phyloP scores from a whole-genome alignment of 2,888 invertebrate genomes.

The Abrostola tripartita region DNA sequence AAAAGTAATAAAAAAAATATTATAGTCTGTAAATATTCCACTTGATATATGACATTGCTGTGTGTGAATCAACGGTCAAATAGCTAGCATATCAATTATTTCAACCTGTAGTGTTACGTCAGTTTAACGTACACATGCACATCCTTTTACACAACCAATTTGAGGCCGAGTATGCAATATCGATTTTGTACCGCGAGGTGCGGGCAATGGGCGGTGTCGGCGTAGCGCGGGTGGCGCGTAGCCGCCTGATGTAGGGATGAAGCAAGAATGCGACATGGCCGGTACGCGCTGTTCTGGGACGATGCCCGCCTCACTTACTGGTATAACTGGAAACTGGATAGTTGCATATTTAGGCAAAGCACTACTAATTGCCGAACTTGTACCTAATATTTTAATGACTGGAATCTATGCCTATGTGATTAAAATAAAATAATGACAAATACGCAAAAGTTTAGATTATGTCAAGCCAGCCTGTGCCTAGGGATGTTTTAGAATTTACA shows the following conservation, averaged over 20 bases:
- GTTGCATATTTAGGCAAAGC: slow-evolving; percentile 30
- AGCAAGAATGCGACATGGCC: slow-evolving; percentile 51
- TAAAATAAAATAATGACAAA: no score
- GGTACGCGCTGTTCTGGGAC: slow-evolving; percentile 52
- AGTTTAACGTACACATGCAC: slow-evolving; percentile 4
- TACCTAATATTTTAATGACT: neutral
- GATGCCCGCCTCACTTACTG: slow-evolving; percentile 40
- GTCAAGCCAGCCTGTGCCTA: no score
- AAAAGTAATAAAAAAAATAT: no score
- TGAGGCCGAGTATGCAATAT: slow-evolving; percentile 45
- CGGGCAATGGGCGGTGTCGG: slow-evolving; percentile 26
- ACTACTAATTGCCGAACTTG: slow-evolving; percentile 26
- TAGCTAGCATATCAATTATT: neutral
- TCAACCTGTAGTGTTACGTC: slow-evolving; percentile 13
- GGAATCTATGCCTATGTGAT: neutral
- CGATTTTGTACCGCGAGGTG: slow-evolving; percentile 40
- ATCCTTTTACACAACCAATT: slow-evolving; percentile 34
- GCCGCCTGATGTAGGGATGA: slow-evolving; percentile 43
- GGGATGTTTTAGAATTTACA: no score
- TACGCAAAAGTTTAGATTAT: no score
- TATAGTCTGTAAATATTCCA: no score
- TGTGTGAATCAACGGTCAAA: no score
- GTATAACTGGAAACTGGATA: slow-evolving; percentile 51
- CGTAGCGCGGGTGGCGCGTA: slow-evolving; percentile 31
- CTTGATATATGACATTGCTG: no score